phyloP scores from a whole-genome alignment of 2,113 vertebrate genomes.

The Platichthys stellatus region DNA sequence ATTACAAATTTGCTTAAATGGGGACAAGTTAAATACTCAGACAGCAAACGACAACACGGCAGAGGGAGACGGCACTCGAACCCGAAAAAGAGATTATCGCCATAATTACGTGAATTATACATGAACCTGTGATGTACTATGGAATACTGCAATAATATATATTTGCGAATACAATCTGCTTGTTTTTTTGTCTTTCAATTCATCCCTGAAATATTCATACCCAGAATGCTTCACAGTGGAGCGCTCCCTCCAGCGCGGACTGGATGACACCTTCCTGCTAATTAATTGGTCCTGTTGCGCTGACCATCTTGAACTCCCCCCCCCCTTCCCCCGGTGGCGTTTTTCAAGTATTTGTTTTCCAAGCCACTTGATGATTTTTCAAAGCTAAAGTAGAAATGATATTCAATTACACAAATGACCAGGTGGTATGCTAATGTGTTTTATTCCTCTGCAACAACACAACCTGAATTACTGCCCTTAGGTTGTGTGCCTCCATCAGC shows the following conservation, averaged over 20 bases:
- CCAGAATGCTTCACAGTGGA: slow-evolving; percentile 24
- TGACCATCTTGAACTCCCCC: slow-evolving; percentile 55
- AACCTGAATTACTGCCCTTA: not conserved
- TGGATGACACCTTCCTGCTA: slow-evolving; percentile 52
- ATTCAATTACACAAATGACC: slow-evolving; percentile 65
- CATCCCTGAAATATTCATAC: slow-evolving; percentile 29
- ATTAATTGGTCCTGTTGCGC: slow-evolving; percentile 59
- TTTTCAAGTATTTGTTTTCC: slow-evolving; percentile 75
- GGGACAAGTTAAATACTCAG: slow-evolving; percentile 32
- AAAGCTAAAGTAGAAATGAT: slow-evolving; percentile 60
- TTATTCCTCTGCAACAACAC: not conserved
- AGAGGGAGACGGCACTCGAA: slow-evolving; percentile 36
- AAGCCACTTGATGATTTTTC: slow-evolving; percentile 52
- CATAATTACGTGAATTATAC: slow-evolving; percentile 47
- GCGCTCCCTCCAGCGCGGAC: slow-evolving; percentile 35
- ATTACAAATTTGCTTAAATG: slow-evolving; percentile 44
- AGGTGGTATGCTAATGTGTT: slow-evolving; percentile 28
- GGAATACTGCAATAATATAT: slow-evolving; percentile 11
- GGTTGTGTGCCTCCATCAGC: too few species aligned
- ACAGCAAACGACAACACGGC: slow-evolving; percentile 26
- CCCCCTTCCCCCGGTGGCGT: slow-evolving; percentile 9
- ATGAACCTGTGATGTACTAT: slow-evolving; percentile 28
- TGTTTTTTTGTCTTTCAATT: slow-evolving; percentile 3
- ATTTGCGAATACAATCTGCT: not conserved
- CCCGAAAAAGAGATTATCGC: slow-evolving; percentile 6